phyloP scores from a whole-genome alignment of 2,797 vertebrate species.

The Eurystomus glaucurus region DNA sequence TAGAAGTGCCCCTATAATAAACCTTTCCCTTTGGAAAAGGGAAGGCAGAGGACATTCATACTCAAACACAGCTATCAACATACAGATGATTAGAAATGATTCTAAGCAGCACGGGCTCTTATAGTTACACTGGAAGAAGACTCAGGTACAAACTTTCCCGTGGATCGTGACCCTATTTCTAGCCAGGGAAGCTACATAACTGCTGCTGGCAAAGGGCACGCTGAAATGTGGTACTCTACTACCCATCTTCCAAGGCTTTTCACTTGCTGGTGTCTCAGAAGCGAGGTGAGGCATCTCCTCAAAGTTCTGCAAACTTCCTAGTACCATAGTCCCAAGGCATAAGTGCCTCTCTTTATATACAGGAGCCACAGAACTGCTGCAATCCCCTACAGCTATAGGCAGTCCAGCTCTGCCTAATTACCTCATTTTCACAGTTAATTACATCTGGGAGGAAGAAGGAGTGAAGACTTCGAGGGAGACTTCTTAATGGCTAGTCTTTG shows the following conservation, averaged over 20 bases:
- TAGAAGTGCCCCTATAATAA: background rate
- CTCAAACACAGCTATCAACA: background rate
- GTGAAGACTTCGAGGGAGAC: background rate
- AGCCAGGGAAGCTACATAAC: background rate
- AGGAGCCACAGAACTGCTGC: background rate
- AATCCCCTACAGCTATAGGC: background rate
- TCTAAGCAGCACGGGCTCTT: background rate
- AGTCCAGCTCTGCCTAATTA: background rate
- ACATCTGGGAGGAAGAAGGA: background rate
- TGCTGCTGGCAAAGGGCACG: background rate
- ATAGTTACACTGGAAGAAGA: background rate
- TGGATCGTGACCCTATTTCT: background rate
- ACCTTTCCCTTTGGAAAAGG: background rate
- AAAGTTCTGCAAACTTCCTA: background rate
- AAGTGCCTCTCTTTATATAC: background rate
- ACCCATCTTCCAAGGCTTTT: background rate
- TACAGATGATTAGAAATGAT: background rate
- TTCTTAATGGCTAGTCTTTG: background rate
- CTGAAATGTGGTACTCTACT: accelerated
- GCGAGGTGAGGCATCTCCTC: background rate
- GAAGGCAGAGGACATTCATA: background rate
- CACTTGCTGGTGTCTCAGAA: background rate
- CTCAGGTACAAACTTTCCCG: background rate
- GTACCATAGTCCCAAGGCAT: accelerated
- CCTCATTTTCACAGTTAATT: slow-evolving; percentile 13